Base-by-base conservation (phyloP, 1,140 invertebrate genomes). In the Brachionus rotundiformis region DNA sequence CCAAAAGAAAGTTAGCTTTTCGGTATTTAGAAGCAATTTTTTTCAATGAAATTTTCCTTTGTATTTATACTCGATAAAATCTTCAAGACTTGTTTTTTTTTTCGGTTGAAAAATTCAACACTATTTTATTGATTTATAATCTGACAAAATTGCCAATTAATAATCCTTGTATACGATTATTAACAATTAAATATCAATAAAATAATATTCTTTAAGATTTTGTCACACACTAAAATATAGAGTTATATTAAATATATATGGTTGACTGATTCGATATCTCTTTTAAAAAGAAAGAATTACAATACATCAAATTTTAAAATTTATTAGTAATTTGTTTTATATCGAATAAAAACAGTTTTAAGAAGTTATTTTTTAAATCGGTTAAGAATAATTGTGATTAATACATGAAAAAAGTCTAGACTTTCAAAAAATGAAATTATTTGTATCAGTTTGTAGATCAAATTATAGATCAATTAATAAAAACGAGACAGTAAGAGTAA, bases 111-210 rank as follows among this genome's bases (percentile, higher is more conserved):
- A 39, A 39, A 39, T 10, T 11, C 13, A 39, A 6, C 47, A 54
- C 47, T 8, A 54, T 54, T 54, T 54, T 54, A 54, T 54, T 19
- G 47, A 19, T 54, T 54, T 54, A 54, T 54, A 54, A 54, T 54
- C 47, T 54, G 47, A 54, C 23, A 4, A 54, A 54, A 54, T 54
- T 54, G 23, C 3, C 47, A 54, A 19, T 8, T 54, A 19, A 19
- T 54, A 54, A 54, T 54, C 47, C 47, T 16, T 23, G 23, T n/a
- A 10, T 41, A 41, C 39, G 11, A 41, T 19, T 54, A 54, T 54
- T 54, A 54, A 54, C 47, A 54, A 54, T 41, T 41, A 41, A 41
- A 41, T 41, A 41, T 54, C 47, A 54, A 54, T 54, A 54, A 54
- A 54, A 54, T 54, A 54, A 54, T 54, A 54, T 54, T 23, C 47